Percentiles rank a stretch among this genome's conserved stretches.
These are phyloP conservation scores for Forpus xanthops DNA, from an alignment of 2,797 vertebrate genomes.

Conservation along the genomic window DNA sequence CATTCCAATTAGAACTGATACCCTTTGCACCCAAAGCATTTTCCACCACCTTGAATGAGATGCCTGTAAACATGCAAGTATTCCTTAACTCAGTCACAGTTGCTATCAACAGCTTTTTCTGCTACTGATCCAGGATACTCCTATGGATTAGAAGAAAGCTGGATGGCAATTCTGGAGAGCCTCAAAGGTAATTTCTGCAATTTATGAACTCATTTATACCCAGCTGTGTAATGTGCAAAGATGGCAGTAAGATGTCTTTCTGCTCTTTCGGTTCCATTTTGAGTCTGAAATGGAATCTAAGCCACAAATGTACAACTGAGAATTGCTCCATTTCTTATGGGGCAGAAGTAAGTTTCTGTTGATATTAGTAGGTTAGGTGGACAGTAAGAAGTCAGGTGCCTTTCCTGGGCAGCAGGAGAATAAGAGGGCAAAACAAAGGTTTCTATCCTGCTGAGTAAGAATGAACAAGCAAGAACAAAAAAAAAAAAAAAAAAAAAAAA, in stretches of 20 bases:
- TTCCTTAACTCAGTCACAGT: not conserved
- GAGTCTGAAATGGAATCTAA: not conserved
- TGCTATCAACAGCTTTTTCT: not conserved
- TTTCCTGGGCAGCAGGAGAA: not conserved
- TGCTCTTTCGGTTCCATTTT: not conserved
- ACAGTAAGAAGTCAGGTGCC: not conserved
- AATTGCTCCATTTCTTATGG: not conserved
- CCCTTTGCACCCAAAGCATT: not conserved
- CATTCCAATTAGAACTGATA: not conserved
- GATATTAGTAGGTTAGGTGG: not conserved
- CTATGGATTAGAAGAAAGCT: not conserved
- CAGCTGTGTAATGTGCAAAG: not conserved
- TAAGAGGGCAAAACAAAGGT: not conserved
- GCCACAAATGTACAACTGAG: not conserved
- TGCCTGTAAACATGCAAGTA: accelerated
- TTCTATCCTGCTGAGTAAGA: not conserved
- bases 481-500: not conserved
- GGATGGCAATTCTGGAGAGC: not conserved
- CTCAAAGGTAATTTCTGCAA: not conserved
- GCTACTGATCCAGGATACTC: not conserved
- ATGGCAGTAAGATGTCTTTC: not conserved
- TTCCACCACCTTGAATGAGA: not conserved
- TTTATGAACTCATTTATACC: not conserved
- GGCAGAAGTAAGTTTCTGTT: not conserved
- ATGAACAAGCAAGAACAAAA: not conserved